Percentiles rank a stretch among this genome's conserved stretches.
These are phyloP conservation scores for Miltochrista miniata DNA, from an alignment of 2,888 invertebrate genomes.

Conservation along the genomic window DNA sequence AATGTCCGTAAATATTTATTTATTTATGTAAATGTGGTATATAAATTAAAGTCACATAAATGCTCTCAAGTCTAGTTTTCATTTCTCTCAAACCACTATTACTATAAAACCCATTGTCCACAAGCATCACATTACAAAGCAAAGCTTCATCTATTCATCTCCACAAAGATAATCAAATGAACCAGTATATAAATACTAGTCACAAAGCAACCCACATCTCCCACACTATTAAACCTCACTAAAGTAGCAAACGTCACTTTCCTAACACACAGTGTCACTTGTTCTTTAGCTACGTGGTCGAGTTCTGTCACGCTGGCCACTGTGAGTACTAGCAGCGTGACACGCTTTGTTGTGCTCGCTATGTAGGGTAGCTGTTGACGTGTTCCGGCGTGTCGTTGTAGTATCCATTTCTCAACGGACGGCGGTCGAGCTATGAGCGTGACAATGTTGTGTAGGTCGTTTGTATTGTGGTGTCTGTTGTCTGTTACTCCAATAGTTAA, in stretches of 20 bases:
- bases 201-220: neutral
- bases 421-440: neutral
- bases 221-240: neutral
- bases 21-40: too few species aligned
- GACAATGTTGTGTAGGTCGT: neutral
- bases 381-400: neutral
- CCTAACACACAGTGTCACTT: neutral
- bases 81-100: too few species aligned
- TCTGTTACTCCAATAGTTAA: neutral
- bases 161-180: neutral
- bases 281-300: neutral
- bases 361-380: neutral
- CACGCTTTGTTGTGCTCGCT: neutral
- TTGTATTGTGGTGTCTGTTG: neutral
- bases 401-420: neutral
- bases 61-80: too few species aligned
- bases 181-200: neutral
- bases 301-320: constrained; percentile 1
- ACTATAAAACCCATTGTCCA: too few species aligned
- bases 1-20: too few species aligned
- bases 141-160: neutral
- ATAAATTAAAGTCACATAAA: too few species aligned
- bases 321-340: neutral
- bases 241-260: neutral
- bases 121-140: too few species aligned